Conservation (phyloP, 2,888 invertebrate genomes). For the Drosophila meridionalis region DNA sequence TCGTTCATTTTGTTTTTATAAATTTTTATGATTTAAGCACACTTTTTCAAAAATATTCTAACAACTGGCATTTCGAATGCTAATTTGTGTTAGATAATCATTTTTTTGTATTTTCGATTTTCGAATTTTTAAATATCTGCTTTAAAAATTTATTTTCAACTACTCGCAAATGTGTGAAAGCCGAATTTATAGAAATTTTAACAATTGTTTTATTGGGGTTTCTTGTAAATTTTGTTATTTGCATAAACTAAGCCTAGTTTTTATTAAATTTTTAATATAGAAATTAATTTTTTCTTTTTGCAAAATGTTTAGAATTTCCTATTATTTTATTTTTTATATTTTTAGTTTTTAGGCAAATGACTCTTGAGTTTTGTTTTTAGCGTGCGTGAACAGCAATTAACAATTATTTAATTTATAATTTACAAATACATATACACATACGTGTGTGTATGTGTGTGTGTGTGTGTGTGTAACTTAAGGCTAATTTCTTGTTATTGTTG, state of each 20-base stretch:
- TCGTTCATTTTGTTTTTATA: slow-evolving; percentile 39
- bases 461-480: slow-evolving; percentile 46
- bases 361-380: slow-evolving; percentile 56
- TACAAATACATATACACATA: slow-evolving; percentile 19
- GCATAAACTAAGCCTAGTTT: slow-evolving; percentile 51
- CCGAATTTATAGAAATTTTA: slow-evolving; percentile 23
- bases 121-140: slow-evolving; percentile 28
- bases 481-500: slow-evolving; percentile 47
- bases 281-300: slow-evolving; percentile 16
- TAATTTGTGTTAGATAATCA: slow-evolving; percentile 16
- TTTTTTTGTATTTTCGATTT: slow-evolving; percentile 22
- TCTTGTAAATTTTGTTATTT: slow-evolving; percentile 59
- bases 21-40: slow-evolving; percentile 63
- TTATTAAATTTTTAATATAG: slow-evolving; percentile 5
- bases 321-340: slow-evolving; percentile 12
- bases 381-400: slow-evolving; percentile 71
- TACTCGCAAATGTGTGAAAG: slow-evolving; percentile 37
- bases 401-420: slow-evolving; percentile 54
- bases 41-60: slow-evolving; percentile 59
- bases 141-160: slow-evolving; percentile 48
- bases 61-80: slow-evolving; percentile 68
- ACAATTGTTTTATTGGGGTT: slow-evolving; percentile 27
- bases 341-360: slow-evolving; percentile 48
- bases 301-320: slow-evolving; percentile 39
- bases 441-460: slow-evolving; percentile 3